Evolutionary conservation across 2,113 vertebrate species (phyloP).

Genomic region (Antigone vipio): DNA sequence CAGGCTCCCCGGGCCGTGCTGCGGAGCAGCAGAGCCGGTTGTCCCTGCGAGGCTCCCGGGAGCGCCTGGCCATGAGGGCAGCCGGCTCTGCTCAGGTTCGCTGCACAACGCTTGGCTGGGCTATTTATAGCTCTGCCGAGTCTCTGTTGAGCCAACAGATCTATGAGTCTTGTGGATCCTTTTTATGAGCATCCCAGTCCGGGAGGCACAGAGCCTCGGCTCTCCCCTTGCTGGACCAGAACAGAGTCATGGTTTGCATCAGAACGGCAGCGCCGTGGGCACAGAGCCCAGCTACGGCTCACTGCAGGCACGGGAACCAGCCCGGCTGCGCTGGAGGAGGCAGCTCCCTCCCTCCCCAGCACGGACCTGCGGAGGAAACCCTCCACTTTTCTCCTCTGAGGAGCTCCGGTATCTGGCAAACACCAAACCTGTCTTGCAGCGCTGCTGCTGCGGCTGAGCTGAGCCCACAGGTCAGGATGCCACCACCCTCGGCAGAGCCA

Average conservation of each 20-base stretch:
- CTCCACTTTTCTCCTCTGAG: background rate
- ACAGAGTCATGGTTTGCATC: background rate
- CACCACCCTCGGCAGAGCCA: background rate
- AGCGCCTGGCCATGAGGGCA: background rate
- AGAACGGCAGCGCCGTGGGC: rapidly evolving
- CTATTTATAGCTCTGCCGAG: constrained; percentile 37
- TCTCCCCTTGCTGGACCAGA: background rate
- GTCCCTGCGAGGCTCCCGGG: rapidly evolving
- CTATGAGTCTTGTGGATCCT: background rate
- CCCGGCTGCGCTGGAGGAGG: background rate
- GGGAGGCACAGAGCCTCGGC: background rate
- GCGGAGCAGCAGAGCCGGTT: background rate
- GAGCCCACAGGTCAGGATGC: rapidly evolving
- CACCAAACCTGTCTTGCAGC: background rate
- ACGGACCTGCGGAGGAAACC: background rate
- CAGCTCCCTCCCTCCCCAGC: background rate
- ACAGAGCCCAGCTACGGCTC: background rate
- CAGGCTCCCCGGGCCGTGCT: rapidly evolving
- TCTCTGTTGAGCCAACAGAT: background rate
- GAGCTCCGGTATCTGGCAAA: background rate
- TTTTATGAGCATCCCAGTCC: background rate
- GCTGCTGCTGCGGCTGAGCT: background rate
- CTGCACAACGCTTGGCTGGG: background rate
- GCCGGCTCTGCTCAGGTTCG: background rate
- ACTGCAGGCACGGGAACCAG: background rate